Evolutionary conservation across 2,113 vertebrate genomes (phyloP), one percentile per base, ranked within the genome.

Genomic region (Monopterus albus): DNA sequence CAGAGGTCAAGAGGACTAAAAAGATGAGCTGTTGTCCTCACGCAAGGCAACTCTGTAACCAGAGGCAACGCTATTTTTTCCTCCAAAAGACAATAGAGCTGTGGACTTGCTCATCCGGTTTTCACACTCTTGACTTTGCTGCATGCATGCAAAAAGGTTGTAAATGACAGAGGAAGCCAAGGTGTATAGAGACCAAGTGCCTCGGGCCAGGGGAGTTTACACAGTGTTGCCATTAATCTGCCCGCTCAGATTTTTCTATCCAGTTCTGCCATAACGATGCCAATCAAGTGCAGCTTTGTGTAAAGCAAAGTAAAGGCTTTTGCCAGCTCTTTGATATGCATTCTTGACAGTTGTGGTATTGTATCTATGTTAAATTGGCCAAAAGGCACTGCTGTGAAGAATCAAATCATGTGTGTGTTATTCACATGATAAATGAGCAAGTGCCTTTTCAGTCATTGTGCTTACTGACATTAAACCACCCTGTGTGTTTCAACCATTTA

Each of bases 151-250:
- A 39, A 92, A 80, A 71, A 80, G 73, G 88, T 89, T 89, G 91
- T 91, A 88, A 91, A 88, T 73, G 74, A 81, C 87, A 85, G 87
- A 89, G 92, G 92, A 94, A 92, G 89, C 77, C 46, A 72, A 92
- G 89, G 91, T 91, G 91, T 85, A 83, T 64, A 47, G 67, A 90
- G 87, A 84, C 59, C 64, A 46, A 87, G 43, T 17, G 91, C 93
- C 91, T 55, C 13, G 28, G 91, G 93, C 84, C 72, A 84, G 68
- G 83, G 87, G 86, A 94, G 92, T 93, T 94, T 94, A 94, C 90
- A 94, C 87, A 93, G 88, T 21, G 77, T 50, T 84, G 81, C 80
- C 69, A 88, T 89, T 92, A 89, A 92, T 91, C 88, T 87, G 3
- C 84, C 88, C 73, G 72, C 65, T 85, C 79, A 58, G 57, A 78